These are phyloP conservation scores for Xyrichtys novacula DNA, from an alignment of 2,797 vertebrate species.

Conservation along the genomic window DNA sequence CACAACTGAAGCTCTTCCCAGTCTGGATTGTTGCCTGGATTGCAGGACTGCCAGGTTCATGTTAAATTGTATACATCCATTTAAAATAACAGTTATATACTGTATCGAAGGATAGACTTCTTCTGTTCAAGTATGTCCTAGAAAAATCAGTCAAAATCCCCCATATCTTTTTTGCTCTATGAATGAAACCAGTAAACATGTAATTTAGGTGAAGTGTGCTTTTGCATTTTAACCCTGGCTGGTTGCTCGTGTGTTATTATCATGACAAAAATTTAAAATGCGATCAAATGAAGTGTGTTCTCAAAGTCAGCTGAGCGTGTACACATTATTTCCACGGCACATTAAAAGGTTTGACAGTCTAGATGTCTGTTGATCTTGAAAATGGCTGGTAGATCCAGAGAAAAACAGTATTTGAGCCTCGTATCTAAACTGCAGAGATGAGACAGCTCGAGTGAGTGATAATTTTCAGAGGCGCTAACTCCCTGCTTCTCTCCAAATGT, in stretches of 20 bases:
- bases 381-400: constrained; percentile 41
- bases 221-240: constrained; percentile 8
- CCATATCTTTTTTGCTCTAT: neutral
- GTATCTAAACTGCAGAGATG: constrained; percentile 41
- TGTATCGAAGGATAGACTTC: too few species aligned
- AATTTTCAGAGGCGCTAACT: constrained; percentile 68
- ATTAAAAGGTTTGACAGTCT: constrained; percentile 46
- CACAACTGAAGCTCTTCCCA: too few species aligned
- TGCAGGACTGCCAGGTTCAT: too few species aligned
- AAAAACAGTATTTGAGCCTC: constrained; percentile 30
- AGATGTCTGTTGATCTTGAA: constrained; percentile 57
- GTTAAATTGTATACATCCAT: too few species aligned
- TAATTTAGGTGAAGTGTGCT: neutral
- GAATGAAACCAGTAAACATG: neutral
- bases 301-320: constrained; percentile 30
- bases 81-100: too few species aligned
- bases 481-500: constrained; percentile 60
- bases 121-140: too few species aligned
- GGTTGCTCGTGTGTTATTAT: constrained; percentile 3
- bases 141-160: neutral
- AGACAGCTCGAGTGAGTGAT: constrained; percentile 58
- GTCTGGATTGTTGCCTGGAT: too few species aligned
- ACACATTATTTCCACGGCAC: constrained; percentile 46
- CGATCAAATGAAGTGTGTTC: constrained; percentile 36
- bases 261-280: constrained; percentile 16